Conservation (phyloP, 2,113 vertebrate species). For the Campylorhamphus procurvoides region DNA sequence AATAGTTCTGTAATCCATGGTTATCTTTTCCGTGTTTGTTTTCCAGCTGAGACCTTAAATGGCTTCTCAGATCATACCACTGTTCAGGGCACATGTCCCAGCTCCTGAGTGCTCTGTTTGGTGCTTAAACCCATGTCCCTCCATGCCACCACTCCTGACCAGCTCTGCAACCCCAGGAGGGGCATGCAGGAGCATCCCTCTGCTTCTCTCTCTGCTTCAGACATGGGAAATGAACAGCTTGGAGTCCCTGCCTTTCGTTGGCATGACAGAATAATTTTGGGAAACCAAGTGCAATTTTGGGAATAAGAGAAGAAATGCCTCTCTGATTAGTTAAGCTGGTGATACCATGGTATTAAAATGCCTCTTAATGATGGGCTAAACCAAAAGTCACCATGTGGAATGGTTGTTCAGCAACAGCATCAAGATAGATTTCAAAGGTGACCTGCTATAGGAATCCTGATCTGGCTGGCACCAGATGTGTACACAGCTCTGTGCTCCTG, state of each 20-base stretch:
- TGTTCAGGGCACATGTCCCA: not conserved
- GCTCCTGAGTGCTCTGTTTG: not conserved
- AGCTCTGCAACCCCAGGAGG: not conserved
- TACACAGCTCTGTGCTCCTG: not conserved
- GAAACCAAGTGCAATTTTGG: not conserved
- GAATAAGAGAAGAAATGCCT: not conserved
- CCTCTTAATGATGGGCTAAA: not conserved
- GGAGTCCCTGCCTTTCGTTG: not conserved
- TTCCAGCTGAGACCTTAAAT: slow-evolving; percentile 33
- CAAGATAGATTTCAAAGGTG: not conserved
- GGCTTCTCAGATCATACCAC: not conserved
- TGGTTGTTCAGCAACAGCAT: not conserved
- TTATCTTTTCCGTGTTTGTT: slow-evolving; percentile 12
- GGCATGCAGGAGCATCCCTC: not conserved
- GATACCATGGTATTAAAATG: not conserved
- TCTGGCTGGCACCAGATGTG: not conserved
- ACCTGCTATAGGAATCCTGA: not conserved
- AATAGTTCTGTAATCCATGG: not conserved
- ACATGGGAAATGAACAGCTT: rapidly evolving
- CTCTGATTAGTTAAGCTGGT: not conserved
- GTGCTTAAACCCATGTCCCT: not conserved
- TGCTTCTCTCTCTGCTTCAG: not conserved
- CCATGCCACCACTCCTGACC: not conserved
- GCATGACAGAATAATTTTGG: not conserved
- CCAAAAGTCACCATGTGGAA: rapidly evolving